Conservation (phyloP, 2,797 vertebrate genomes). For the Podarcis siculus region DNA sequence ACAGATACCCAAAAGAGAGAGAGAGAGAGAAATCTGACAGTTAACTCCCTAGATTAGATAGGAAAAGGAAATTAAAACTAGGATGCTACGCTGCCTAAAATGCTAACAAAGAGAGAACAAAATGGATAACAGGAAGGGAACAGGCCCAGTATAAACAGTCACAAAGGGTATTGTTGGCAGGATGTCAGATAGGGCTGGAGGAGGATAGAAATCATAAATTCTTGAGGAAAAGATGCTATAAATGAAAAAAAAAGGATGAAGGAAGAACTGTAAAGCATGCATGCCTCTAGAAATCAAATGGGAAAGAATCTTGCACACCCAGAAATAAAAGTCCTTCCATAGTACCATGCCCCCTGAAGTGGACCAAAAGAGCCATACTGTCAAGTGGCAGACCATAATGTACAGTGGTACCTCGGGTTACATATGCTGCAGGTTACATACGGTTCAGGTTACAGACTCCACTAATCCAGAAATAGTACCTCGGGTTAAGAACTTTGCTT, state of each 20-base stretch:
- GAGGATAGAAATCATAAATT: slow-evolving; percentile 71
- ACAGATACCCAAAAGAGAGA: background rate
- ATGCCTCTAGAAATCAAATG: background rate
- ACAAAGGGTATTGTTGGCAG: slow-evolving; percentile 68
- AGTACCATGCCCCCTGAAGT: background rate
- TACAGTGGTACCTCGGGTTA: no score
- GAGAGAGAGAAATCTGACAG: slow-evolving; percentile 35
- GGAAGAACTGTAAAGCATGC: slow-evolving; percentile 64
- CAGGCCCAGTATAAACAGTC: slow-evolving; percentile 73
- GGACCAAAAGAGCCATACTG: background rate
- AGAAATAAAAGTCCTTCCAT: background rate
- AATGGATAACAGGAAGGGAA: slow-evolving; percentile 71
- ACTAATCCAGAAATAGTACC: no score
- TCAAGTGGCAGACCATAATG: background rate
- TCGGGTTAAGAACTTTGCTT: no score
- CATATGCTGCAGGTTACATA: no score
- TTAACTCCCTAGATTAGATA: slow-evolving; percentile 60
- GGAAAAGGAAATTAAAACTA: slow-evolving; percentile 71
- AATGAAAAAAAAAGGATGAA: slow-evolving; percentile 60
- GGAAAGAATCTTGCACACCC: background rate
- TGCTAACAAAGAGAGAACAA: slow-evolving; percentile 70
- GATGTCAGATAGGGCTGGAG: slow-evolving; percentile 69
- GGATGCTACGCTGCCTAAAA: slow-evolving; percentile 64
- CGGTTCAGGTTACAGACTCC: no score
- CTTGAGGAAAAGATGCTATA: slow-evolving; percentile 71